Base-by-base conservation (phyloP, 2,888 invertebrate species). In the Leptarthrus brevirostris region DNA sequence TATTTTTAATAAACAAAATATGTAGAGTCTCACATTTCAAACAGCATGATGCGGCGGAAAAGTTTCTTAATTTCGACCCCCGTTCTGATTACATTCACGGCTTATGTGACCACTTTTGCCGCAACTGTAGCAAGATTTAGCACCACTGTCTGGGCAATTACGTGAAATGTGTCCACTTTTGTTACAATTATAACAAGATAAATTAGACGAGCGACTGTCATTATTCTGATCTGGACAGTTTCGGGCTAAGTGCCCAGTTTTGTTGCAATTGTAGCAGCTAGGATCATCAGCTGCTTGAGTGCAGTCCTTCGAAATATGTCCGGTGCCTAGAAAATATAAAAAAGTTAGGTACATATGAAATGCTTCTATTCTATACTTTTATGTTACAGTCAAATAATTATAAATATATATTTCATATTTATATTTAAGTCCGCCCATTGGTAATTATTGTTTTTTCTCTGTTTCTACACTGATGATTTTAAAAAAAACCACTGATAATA, bases 301-400 rank as follows among this genome's bases (percentile, higher is more conserved):
- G 87, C 96, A 96, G 86, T 96, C 95, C 86, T 94, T 94, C 81
- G 96, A 95, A 87, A 96, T 95, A 87, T 96, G 95, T 79, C 95
- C 96, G 83, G 94, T 91, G 79, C 93, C 92, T 86, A 14, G n/a
- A n/a, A n/a, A n/a, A n/a, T 12, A 1, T 16, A 8, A 58, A 58
- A 6, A n/a, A n/a, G n/a, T n/a, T n/a, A n/a, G n/a, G n/a, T n/a
- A n/a, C n/a, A n/a, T n/a, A n/a, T n/a, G n/a, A n/a, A n/a, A n/a
- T n/a, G n/a, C n/a, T n/a, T n/a, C n/a, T n/a, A n/a, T n/a, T n/a
- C n/a, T n/a, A n/a, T n/a, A n/a, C 3, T 14, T 1, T 26, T 1
- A 24, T 54, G 44, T n/a, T 2, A 16, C 20, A 49, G 22, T 52
- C 14, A 12, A 93, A 88, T 94, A 94, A 82, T 91, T 89, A 85